Evolutionary conservation across 2,888 invertebrate species (phyloP), one percentile per base, ranked within the genome.

Genomic region (Phyllotreta striolata): DNA sequence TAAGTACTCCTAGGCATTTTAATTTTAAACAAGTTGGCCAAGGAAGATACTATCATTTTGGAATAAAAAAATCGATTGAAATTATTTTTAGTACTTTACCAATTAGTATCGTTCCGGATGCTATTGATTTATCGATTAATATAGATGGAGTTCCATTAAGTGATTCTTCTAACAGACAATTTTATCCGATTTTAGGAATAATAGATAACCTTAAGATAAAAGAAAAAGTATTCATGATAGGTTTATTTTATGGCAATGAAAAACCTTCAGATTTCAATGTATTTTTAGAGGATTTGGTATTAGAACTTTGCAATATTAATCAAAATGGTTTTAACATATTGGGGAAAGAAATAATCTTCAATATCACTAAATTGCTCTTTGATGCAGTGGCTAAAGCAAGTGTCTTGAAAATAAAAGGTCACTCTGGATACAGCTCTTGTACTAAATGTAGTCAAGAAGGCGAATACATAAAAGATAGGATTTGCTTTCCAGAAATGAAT

Each of bases 101-200:
- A 39, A 39, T 8, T 7, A 39, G 6, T 39, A 8, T 7, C 8
- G 8, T 39, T 39, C 39, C 39, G 6, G 39, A 39, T 39, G 6
- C 7, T 39, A 39, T 39, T 39, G 39, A 7, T 39, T 39, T 39
- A 39, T 8, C 39, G 7, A 55, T 61, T 24, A 61, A 55, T 37
- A 62, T 62, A 35, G 62, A 62, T 55, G 47, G 62, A 7, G 24
- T 62, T 14, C 55, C 62, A 39, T 37, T 62, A 34, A 37, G 54
- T 6, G 55, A 55, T 38, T 55, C 54, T 39, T 40, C 54, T 10
- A 52, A 41, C 6, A 61, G 61, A 39, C 55, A 61, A 24, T 39
- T 61, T 9, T 61, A 54, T 12, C 61, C 61, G 24, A 34, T 61
- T 13, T 40, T 61, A 41, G 43, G 61, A 38, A 54, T 61, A 41